These are phyloP conservation scores for Mungos mungo DNA, from an alignment of 2,113 vertebrate species.

Conservation along the genomic window DNA sequence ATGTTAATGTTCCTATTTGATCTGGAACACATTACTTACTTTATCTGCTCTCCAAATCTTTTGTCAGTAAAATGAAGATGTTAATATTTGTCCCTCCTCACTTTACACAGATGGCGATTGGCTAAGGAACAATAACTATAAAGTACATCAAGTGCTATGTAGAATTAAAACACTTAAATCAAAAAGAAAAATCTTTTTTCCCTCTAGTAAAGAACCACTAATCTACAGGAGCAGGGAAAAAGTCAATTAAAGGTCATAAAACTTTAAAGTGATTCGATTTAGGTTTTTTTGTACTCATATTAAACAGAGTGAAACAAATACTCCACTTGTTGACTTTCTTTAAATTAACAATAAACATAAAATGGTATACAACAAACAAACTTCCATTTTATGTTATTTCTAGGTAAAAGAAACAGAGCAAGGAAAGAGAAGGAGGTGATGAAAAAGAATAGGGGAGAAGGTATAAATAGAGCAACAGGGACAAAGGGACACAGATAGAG, in stretches of 20 bases:
- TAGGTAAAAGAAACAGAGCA: neutral
- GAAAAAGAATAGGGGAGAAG: neutral
- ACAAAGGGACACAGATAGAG: neutral
- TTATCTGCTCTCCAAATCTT: conserved; percentile 4
- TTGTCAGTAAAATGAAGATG: conserved; percentile 5
- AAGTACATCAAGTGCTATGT: neutral
- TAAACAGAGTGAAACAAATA: conserved; percentile 42
- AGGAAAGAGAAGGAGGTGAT: neutral
- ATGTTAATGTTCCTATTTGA: neutral
- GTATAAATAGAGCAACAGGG: neutral
- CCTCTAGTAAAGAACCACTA: neutral
- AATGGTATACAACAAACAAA: conserved; percentile 19
- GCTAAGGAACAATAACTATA: conserved; percentile 13
- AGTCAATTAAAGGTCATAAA: conserved; percentile 3
- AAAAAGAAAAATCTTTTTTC: neutral
- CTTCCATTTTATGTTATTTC: conserved; percentile 7
- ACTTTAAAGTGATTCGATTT: conserved; percentile 43
- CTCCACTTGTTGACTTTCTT: conserved; percentile 32
- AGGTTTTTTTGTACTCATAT: conserved; percentile 20
- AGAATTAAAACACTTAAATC: conserved; percentile 48
- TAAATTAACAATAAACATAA: conserved; percentile 35
- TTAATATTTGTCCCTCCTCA: neutral
- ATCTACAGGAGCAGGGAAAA: neutral
- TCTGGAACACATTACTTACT: neutral
- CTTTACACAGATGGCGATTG: neutral